Evolutionary conservation across 2,797 vertebrate species (phyloP).

Genomic region (Sus cebifrons): DNA sequence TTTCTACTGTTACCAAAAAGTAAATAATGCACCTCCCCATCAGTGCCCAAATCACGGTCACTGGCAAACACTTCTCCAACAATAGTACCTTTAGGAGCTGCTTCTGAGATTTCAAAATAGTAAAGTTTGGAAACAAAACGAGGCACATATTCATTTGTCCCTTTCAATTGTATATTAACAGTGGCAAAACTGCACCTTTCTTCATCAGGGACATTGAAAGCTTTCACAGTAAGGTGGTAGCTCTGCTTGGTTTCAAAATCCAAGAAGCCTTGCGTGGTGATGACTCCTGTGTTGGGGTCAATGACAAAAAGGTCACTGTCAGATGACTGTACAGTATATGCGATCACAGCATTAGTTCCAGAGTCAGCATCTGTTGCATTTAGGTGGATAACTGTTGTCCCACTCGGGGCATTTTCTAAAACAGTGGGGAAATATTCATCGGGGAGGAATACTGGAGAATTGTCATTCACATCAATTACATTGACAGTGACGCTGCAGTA

Average conservation of each 20-base stretch:
- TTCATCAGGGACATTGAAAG: constrained; percentile 98
- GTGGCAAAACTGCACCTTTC: constrained; percentile 97
- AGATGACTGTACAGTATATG: constrained; percentile 96
- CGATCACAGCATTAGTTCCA: constrained; percentile 95
- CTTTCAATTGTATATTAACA: constrained; percentile 96
- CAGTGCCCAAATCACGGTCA: constrained; percentile 96
- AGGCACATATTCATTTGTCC: constrained; percentile 98
- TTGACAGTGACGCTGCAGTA: constrained; percentile 94
- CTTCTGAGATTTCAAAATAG: constrained; percentile 99
- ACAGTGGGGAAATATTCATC: constrained; percentile 96
- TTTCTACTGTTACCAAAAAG: constrained; percentile 97
- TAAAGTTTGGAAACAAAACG: constrained; percentile 99
- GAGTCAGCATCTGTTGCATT: constrained; percentile 96
- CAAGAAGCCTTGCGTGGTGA: constrained; percentile 99
- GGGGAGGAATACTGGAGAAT: constrained; percentile 94
- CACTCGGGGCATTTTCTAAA: constrained; percentile 98
- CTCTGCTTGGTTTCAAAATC: constrained; percentile 99
- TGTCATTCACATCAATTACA: constrained; percentile 97
- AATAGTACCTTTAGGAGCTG: constrained; percentile 94
- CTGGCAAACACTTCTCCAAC: constrained; percentile 99
- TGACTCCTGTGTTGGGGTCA: constrained; percentile 96
- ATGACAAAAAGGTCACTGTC: constrained; percentile 99
- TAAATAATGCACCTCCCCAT: constrained; percentile 97
- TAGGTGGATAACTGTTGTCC: constrained; percentile 96
- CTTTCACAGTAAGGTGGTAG: constrained; percentile 97